These are phyloP conservation scores for Phengaris alcon DNA, from an alignment of 2,888 invertebrate genomes.

Conservation along the genomic window DNA sequence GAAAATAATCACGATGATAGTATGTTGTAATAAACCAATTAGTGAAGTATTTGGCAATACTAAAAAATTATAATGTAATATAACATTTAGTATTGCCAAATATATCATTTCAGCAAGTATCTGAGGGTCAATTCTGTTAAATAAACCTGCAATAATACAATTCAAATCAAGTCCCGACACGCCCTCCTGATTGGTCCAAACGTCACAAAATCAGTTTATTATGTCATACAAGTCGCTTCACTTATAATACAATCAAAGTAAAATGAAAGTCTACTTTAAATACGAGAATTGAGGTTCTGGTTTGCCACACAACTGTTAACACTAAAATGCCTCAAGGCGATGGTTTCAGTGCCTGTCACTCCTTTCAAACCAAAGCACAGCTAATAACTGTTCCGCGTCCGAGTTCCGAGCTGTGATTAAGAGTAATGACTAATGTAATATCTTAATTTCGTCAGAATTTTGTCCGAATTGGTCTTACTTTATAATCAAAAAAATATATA, in stretches of 20 bases:
- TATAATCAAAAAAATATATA: background rate
- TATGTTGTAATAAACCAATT: background rate
- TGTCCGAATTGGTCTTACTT: background rate
- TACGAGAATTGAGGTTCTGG: too few species aligned
- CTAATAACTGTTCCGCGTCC: slow-evolving; percentile 14
- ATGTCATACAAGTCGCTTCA: too few species aligned
- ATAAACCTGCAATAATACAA: too few species aligned
- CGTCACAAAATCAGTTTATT: too few species aligned
- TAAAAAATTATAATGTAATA: background rate
- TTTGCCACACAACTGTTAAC: slow-evolving; percentile 4
- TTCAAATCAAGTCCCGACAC: too few species aligned
- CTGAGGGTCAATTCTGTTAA: too few species aligned
- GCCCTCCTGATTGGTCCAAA: too few species aligned
- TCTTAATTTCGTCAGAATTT: background rate
- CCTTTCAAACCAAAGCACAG: slow-evolving; percentile 11
- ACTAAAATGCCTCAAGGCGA: slow-evolving; percentile 5
- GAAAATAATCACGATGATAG: too few species aligned
- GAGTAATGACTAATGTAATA: background rate
- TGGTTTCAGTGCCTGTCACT: slow-evolving; percentile 5
- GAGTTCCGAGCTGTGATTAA: slow-evolving; percentile 10
- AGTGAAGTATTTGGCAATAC: background rate
- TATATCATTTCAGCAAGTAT: background rate
- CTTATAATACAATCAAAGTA: too few species aligned
- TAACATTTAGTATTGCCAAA: too few species aligned
- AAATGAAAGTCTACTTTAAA: too few species aligned